A percentile compares a stretch with the other conserved stretches of the same genome.
Conservation (phyloP, 1,140 invertebrate species). For the Cyphomyrmex costatus region DNA sequence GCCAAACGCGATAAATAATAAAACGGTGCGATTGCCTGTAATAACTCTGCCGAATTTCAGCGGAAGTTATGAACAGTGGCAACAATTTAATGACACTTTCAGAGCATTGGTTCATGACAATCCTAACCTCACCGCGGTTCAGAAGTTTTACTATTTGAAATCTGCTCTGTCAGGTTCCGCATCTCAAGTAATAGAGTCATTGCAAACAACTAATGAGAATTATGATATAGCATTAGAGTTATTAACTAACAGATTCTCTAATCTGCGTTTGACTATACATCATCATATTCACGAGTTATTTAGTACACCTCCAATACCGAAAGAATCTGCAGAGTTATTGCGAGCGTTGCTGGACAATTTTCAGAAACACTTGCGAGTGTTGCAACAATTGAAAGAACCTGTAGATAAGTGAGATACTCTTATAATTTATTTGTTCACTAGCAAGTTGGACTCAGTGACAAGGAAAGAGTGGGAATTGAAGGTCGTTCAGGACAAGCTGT, state of each 20-base stretch:
- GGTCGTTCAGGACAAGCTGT: constrained; percentile 17
- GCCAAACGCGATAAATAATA: no score
- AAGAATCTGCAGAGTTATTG: constrained; percentile 49
- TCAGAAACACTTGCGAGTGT: constrained; percentile 63
- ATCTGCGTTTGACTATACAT: constrained; percentile 65
- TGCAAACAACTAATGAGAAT: constrained; percentile 67
- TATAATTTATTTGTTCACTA: constrained; percentile 63
- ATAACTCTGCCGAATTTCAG: neutral
- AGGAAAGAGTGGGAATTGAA: constrained; percentile 66
- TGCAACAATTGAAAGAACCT: constrained; percentile 62
- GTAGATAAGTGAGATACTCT: constrained; percentile 72
- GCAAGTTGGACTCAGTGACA: constrained; percentile 57
- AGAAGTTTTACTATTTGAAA: constrained; percentile 77
- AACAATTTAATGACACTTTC: constrained; percentile 11
- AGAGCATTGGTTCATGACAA: neutral
- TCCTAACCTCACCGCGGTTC: constrained; percentile 55
- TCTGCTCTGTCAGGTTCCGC: constrained; percentile 69
- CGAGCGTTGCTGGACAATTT: constrained; percentile 67
- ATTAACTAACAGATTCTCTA: constrained; percentile 76
- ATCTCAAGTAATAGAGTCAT: constrained; percentile 64
- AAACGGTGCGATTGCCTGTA: neutral
- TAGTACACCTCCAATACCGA: constrained; percentile 23
- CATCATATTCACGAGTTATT: constrained; percentile 60
- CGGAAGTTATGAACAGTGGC: constrained; percentile 7
- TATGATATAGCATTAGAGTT: constrained; percentile 70